Evolutionary conservation across 2,797 vertebrate species (phyloP).

Genomic region (Nannoperca australis): DNA sequence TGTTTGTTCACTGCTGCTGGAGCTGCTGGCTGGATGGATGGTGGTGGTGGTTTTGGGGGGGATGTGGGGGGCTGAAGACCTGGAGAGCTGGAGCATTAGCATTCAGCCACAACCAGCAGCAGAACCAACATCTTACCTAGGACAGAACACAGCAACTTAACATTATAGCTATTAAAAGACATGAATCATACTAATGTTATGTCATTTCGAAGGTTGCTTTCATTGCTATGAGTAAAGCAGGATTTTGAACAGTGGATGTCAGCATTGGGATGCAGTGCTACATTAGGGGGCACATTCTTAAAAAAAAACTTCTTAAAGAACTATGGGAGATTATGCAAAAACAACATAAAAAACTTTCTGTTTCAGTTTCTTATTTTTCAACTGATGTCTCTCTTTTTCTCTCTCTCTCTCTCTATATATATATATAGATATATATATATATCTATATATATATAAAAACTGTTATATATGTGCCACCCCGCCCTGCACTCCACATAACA

Average conservation of each 20-base stretch:
- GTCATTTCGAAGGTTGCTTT: slow-evolving; percentile 10
- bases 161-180: slow-evolving; percentile 35
- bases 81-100: slow-evolving; percentile 68
- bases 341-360: slow-evolving; percentile 10
- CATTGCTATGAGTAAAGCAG: neutral
- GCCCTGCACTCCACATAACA: slow-evolving; percentile 27
- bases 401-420: no score
- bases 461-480: slow-evolving; percentile 29
- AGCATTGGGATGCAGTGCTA: neutral
- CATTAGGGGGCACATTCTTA: slow-evolving; percentile 18
- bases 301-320: neutral
- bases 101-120: slow-evolving; percentile 74
- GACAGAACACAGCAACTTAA: slow-evolving; percentile 47
- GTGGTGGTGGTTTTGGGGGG: neutral
- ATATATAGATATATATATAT: neutral
- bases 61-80: neutral
- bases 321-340: slow-evolving; percentile 23
- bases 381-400: neutral
- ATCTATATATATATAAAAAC: neutral
- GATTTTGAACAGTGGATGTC: slow-evolving; percentile 1
- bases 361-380: slow-evolving; percentile 20
- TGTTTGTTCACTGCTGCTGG: slow-evolving; percentile 88
- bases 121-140: slow-evolving; percentile 61
- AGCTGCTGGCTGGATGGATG: slow-evolving; percentile 74
- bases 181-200: slow-evolving; percentile 11